Evolutionary conservation across 1,140 invertebrate species (phyloP).

Genomic region (Pogonomyrmex barbatus): DNA sequence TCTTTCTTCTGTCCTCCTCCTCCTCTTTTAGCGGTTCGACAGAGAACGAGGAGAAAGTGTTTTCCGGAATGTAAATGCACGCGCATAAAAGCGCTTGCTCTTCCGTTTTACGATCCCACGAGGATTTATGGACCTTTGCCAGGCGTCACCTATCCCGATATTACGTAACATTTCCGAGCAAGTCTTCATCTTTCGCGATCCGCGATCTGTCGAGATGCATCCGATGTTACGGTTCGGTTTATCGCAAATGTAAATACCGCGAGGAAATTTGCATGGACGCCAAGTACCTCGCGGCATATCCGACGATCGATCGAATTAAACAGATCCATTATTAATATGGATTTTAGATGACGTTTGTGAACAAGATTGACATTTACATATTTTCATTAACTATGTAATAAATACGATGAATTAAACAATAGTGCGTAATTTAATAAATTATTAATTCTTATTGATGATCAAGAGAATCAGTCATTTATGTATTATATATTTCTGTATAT

Average conservation of each 20-base stretch:
- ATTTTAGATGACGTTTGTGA: background rate
- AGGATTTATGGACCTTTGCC: slow-evolving; percentile 32
- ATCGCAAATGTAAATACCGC: slow-evolving; percentile 34
- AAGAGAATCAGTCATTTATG: background rate
- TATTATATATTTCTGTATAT: background rate
- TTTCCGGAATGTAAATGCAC: slow-evolving; percentile 15
- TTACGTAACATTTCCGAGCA: slow-evolving; percentile 26
- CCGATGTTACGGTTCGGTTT: background rate
- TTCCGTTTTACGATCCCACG: slow-evolving; percentile 32
- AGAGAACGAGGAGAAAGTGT: slow-evolving; percentile 31
- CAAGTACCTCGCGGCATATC: background rate
- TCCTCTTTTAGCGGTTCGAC: background rate
- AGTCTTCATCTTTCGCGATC: slow-evolving; percentile 15
- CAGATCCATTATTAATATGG: background rate
- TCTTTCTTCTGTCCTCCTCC: background rate
- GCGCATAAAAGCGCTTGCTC: slow-evolving; percentile 18
- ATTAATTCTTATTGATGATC: background rate
- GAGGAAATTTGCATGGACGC: background rate
- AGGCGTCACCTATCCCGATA: slow-evolving; percentile 32
- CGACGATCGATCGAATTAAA: background rate
- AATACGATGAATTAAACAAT: background rate
- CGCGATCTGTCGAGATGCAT: slow-evolving; percentile 33
- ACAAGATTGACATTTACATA: background rate
- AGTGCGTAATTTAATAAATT: background rate
- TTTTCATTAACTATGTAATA: background rate